A percentile compares a stretch with the other conserved stretches of the same genome.
phyloP scores from a whole-genome alignment of 2,888 invertebrate genomes.

The Spilosoma lubricipeda region DNA sequence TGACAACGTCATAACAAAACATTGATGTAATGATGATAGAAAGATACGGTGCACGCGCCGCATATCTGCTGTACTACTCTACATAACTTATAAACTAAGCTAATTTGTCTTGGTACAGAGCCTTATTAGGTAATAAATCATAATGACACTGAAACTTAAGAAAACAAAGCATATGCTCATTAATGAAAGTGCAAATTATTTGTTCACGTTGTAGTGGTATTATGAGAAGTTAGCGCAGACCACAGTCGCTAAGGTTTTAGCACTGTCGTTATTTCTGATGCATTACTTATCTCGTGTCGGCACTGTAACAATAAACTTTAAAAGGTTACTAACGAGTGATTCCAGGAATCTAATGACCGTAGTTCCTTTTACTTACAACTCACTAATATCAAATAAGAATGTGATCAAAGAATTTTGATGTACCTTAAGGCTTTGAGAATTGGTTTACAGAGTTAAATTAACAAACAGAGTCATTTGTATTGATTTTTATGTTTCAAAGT shows the following conservation, averaged over 20 bases:
- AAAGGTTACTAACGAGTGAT: slow-evolving; percentile 38
- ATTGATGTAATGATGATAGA: no score
- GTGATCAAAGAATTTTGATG: slow-evolving; percentile 25
- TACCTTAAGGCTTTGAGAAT: slow-evolving; percentile 7
- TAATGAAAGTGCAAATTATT: slow-evolving; percentile 56
- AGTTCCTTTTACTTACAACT: slow-evolving; percentile 38
- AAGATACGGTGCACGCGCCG: no score
- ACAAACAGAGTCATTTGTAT: not conserved
- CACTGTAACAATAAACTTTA: slow-evolving; percentile 24
- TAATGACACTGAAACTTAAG: slow-evolving; percentile 44
- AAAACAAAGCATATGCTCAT: slow-evolving; percentile 50
- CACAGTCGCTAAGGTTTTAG: slow-evolving; percentile 36
- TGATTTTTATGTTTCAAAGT: not conserved
- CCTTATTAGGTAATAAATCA: slow-evolving; percentile 54
- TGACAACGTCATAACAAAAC: no score
- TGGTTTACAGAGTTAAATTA: slow-evolving; percentile 1
- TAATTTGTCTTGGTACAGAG: slow-evolving; percentile 46
- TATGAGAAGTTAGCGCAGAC: slow-evolving; percentile 25
- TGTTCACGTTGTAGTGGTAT: slow-evolving; percentile 51
- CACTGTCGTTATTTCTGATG: slow-evolving; percentile 26
- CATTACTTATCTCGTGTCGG: slow-evolving; percentile 5
- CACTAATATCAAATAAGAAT: slow-evolving; percentile 25
- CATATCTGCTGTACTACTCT: slow-evolving; percentile 23
- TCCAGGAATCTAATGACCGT: slow-evolving; percentile 46
- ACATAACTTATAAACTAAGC: slow-evolving; percentile 39